Conservation (phyloP, 2,113 vertebrate species). For the Colossoma macropomum region DNA sequence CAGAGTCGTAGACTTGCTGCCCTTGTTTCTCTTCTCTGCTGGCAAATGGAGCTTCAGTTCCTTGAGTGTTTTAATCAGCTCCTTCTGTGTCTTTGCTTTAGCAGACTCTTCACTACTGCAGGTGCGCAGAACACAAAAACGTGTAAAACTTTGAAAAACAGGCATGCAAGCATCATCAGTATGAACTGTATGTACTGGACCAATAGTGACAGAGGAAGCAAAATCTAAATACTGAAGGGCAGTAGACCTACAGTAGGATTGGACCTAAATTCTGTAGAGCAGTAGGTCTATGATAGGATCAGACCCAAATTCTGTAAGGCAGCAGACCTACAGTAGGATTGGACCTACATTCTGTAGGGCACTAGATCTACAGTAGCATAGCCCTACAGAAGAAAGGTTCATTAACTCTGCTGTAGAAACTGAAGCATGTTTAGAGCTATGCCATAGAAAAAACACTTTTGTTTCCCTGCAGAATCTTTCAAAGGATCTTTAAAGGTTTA, state of each 20-base stretch:
- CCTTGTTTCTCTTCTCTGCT: constrained; percentile 85
- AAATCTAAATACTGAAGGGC: neutral
- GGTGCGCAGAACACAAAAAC: constrained; percentile 44
- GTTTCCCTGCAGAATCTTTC: no score
- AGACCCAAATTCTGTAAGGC: no score
- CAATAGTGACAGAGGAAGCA: neutral
- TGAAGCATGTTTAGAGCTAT: no score
- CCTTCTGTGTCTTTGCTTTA: constrained; percentile 90
- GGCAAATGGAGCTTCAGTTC: constrained; percentile 92
- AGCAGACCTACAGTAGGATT: no score
- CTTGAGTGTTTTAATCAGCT: constrained; percentile 87
- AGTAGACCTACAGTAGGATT: no score
- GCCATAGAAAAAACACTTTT: no score
- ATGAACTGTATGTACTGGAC: neutral
- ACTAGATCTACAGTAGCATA: neutral
- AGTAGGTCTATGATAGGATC: no score
- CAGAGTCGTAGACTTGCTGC: constrained; percentile 84
- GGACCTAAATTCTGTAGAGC: no score
- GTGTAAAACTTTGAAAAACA: neutral
- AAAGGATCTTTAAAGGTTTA: no score
- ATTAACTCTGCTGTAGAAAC: no score
- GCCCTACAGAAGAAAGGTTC: no score
- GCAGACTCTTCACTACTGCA: constrained; percentile 87
- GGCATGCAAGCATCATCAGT: neutral
- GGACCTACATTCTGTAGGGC: no score